phyloP scores from a whole-genome alignment of 2,888 invertebrate species.

The Orchesella flavescens region DNA sequence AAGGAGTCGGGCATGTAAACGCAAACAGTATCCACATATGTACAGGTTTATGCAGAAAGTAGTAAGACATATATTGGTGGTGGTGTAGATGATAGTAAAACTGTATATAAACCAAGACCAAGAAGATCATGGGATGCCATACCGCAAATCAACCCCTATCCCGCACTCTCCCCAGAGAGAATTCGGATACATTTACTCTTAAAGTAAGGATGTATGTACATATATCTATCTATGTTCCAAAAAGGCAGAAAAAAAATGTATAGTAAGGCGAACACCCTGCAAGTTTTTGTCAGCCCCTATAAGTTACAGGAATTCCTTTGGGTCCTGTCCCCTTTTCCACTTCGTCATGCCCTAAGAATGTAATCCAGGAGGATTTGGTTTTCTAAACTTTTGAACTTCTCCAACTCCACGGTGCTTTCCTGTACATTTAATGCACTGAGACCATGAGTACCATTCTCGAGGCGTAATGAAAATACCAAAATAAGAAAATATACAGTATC shows the following conservation, averaged over 20 bases:
- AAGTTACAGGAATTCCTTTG: conserved; percentile 55
- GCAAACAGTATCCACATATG: neutral
- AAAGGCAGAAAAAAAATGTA: conserved; percentile 1
- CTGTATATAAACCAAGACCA: neutral
- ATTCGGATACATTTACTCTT: conserved; percentile 33
- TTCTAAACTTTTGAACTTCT: conserved; percentile 59
- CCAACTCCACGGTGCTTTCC: conserved; percentile 18
- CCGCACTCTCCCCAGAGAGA: conserved; percentile 30
- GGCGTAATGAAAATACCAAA: neutral
- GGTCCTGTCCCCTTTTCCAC: conserved; percentile 61
- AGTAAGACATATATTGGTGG: too few species aligned
- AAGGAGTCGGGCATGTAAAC: conserved; percentile 15
- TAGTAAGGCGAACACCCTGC: conserved; percentile 57
- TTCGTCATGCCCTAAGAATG: conserved; percentile 63
- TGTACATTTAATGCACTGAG: conserved; percentile 16
- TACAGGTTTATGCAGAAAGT: neutral
- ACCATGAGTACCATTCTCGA: neutral
- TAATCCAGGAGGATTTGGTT: conserved; percentile 61
- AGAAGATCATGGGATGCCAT: neutral
- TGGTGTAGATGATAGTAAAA: too few species aligned
- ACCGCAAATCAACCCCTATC: conserved; percentile 40
- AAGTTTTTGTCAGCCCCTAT: conserved; percentile 36
- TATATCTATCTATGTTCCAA: too few species aligned
- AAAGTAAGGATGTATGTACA: conserved; percentile 7
- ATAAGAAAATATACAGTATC: conserved; percentile 7